Evolutionary conservation across 2,113 vertebrate species (phyloP), one percentile per base, ranked within the genome.

Genomic region (Alligator sinensis): DNA sequence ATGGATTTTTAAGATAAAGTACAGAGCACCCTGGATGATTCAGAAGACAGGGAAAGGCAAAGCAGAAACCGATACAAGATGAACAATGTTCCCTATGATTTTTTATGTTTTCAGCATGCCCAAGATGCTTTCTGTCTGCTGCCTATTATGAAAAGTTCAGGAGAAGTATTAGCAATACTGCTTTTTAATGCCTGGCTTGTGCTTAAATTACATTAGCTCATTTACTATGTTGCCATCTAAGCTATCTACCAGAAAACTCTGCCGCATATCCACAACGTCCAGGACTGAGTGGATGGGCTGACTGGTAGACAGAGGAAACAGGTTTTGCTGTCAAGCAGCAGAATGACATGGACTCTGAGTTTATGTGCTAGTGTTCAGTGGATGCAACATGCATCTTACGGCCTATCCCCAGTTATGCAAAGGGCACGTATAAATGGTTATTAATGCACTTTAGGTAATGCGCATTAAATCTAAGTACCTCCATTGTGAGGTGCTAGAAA

Each of bases 261-360:
- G 1, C 74, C 57, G 82, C 86, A 80, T 21, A 28, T 74, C 2
- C 0, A 0, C 30, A 24, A 55, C 0, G 0, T 30, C 79, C 0
- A 64, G 77, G 76, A 83, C 85, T 0, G 15, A 0, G 80, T 0
- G 34, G 27, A n/a, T 77, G 83, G 55, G 75, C 34, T 78, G 64
- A 70, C 82, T 47, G 0, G 1, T 38, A 89, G 85, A 85, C 88
- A 94, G 25, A 61, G 87, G 75, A 82, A 91, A 86, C 11, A 30
- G 86, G n/a, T 66, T 16, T 77, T 38, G 82, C 80, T 95, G 93
- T 86, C 93, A 91, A 78, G 70, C 87, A 91, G 88, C 2, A 1
- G 64, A 59, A 21, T 59, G 62, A 59, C 24, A 19, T 17, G 59
- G 72, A 11, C 84, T 89, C 80, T 88, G 38, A 25, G 19, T 6